Base-by-base conservation (phyloP, 2,888 invertebrate genomes). In the Lochmaea crataegi region DNA sequence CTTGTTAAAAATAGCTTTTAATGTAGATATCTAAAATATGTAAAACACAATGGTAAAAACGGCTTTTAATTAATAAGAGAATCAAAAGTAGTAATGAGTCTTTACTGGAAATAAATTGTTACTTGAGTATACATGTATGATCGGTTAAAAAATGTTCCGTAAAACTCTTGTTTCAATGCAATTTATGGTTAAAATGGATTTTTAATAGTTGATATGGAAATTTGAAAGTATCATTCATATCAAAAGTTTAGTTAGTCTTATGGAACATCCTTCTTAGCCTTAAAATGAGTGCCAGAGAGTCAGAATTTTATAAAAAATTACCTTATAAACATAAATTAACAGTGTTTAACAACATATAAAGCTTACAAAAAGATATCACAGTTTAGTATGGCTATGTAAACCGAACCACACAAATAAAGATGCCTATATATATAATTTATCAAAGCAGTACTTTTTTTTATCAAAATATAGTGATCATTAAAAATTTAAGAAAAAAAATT, bases 281-380 rank as follows among this genome's bases (percentile, higher is more conserved):
- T 14, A 58, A 58, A 26, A 32, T 58, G 22, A 32, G 14, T 32
- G 7, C 5, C 26, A 12, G 45, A 12, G 45, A 45, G 18, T 56
- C 16, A 18, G 32, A 56, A 7, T 56, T 56, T 18, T 56, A 7
- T 26, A 26, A 22, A 57, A 57, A 57, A 57, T 57, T 16, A 11
- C 16, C 22, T 22, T 58, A 58, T 2, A 58, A 32, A n/a, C 26
- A 26, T 58, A 32, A 58, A 32, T 32, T 5, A 57, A 57, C 22
- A 57, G 18, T 56, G 10, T 18, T 57, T 57, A 16, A 60, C 32
- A 63, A 68, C 56, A 61, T 72, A 64, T 68, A 57, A 53, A 65
- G 56, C 42, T 22, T 68, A 61, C 16, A 63, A 63, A 74, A 71
- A 71, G 58, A 71, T 74, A 74, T 74, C 74, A 74, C 74, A 74